Conservation (phyloP, 1,140 invertebrate species). For the Aphis craccivora region DNA sequence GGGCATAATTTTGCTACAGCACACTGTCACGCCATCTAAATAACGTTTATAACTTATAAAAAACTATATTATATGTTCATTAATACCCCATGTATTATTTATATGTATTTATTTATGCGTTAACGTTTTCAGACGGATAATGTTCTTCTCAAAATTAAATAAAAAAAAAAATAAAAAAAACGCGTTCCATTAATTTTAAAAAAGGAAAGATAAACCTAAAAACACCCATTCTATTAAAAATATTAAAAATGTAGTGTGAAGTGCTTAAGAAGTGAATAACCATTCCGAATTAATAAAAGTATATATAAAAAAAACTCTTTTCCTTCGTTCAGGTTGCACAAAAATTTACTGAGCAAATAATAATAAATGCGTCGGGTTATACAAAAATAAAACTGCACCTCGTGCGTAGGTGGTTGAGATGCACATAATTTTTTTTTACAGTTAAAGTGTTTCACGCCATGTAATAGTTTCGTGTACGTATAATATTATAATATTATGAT, state of each 20-base stretch:
- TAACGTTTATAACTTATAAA: not conserved
- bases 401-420: not conserved
- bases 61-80: not conserved
- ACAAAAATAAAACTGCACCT: not conserved
- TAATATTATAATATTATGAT: constrained; percentile 13
- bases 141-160: not conserved
- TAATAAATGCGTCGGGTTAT: not conserved
- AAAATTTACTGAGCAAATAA: not conserved
- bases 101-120: not conserved
- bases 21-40: not conserved
- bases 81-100: not conserved
- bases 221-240: not conserved
- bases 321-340: not conserved
- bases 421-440: constrained; percentile 3
- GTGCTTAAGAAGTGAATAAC: not conserved
- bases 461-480: not conserved
- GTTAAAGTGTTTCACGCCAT: not conserved
- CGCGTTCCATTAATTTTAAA: not conserved
- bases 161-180: not conserved
- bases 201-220: not conserved
- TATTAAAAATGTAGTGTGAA: not conserved
- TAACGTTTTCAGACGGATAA: not conserved
- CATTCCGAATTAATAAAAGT: not conserved
- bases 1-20: not conserved
- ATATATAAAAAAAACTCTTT: not conserved